These are phyloP conservation scores for Colinus virginianus DNA, from an alignment of 2,113 vertebrate genomes.

Conservation along the genomic window DNA sequence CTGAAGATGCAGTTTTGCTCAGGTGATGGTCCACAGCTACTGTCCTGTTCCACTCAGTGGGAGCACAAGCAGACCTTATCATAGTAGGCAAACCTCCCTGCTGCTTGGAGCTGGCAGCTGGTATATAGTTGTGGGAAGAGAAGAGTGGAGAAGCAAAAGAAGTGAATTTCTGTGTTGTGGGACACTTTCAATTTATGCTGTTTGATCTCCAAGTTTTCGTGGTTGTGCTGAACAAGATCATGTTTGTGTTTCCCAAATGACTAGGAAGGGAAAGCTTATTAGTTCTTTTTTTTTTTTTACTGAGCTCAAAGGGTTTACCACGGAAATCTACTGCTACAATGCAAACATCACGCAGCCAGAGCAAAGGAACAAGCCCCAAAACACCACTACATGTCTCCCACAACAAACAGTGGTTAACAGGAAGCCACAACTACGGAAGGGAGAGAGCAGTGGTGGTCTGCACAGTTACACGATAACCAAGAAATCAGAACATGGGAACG, in stretches of 20 bases:
- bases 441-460: conserved; percentile 46
- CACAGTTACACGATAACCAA: neutral
- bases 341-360: conserved; percentile 56
- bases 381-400: conserved; percentile 37
- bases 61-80: neutral
- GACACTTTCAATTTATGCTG: conserved; percentile 31
- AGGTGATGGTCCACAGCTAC: neutral
- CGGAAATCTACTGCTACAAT: conserved; percentile 26
- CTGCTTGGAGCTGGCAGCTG: conserved; percentile 14
- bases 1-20: neutral
- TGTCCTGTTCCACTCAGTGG: neutral
- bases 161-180: conserved; percentile 61
- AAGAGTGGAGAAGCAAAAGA: neutral
- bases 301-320: conserved; percentile 15
- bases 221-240: conserved; percentile 45
- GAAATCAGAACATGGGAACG: conserved; percentile 30
- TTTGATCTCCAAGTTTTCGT: conserved; percentile 61
- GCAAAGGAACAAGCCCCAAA: conserved; percentile 40
- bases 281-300: neutral
- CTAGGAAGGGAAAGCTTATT: conserved; percentile 41
- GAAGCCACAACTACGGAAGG: conserved; percentile 50
- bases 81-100: neutral
- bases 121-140: conserved; percentile 16
- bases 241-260: conserved; percentile 55
- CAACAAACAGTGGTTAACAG: conserved; percentile 68